These are phyloP conservation scores for Pycnomerus fuliginosus DNA, from an alignment of 2,888 invertebrate genomes.

Conservation along the genomic window DNA sequence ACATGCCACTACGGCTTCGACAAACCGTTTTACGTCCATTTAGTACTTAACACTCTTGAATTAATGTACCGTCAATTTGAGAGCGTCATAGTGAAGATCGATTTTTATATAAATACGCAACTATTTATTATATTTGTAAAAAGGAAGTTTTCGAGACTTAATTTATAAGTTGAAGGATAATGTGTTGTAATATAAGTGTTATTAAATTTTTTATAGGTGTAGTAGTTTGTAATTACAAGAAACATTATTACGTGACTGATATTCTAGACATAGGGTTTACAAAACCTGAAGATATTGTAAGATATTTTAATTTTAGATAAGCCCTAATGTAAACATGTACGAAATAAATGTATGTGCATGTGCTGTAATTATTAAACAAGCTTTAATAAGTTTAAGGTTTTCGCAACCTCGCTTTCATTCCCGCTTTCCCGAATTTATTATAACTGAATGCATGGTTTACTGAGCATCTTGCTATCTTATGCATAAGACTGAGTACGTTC, in stretches of 20 bases:
- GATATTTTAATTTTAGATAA: constrained; percentile 44
- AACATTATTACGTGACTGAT: constrained; percentile 42
- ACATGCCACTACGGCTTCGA: constrained; percentile 18
- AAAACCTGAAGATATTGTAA: constrained; percentile 42
- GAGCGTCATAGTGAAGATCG: constrained; percentile 25
- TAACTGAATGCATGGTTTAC: not conserved
- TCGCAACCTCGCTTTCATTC: too few relatives aligned
- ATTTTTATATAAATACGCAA: constrained; percentile 39
- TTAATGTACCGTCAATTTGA: constrained; percentile 26
- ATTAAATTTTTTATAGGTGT: constrained; percentile 48
- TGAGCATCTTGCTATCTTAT: constrained; percentile 20
- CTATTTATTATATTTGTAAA: constrained; percentile 44
- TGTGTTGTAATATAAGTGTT: constrained; percentile 51
- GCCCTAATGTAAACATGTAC: constrained; percentile 44
- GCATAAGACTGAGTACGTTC: too few relatives aligned
- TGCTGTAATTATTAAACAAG: constrained; percentile 50
- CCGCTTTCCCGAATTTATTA: not conserved
- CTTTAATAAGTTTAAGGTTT: constrained; percentile 27
- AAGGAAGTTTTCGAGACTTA: constrained; percentile 39
- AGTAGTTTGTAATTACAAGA: constrained; percentile 31
- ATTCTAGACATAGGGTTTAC: constrained; percentile 39
- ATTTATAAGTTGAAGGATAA: constrained; percentile 35
- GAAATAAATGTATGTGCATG: constrained; percentile 56
- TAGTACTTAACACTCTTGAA: constrained; percentile 40
- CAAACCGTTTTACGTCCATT: constrained; percentile 43